These are phyloP conservation scores for Bradypodion pumilum DNA, from an alignment of 2,797 vertebrate genomes.

Conservation along the genomic window DNA sequence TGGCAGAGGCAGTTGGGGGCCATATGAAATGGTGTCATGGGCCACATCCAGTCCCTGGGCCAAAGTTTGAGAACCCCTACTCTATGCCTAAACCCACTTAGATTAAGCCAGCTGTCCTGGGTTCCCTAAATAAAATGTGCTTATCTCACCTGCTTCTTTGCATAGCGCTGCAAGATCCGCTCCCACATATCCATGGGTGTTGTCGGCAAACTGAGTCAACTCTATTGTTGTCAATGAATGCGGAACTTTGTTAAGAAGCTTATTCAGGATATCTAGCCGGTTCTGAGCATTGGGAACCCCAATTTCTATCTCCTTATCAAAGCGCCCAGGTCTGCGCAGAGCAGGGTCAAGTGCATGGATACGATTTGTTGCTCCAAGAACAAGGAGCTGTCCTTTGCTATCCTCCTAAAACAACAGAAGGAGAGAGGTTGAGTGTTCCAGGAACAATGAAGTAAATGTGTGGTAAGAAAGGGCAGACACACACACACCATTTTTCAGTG, in stretches of 20 bases:
- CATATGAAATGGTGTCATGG: no score
- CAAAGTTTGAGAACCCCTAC: no score
- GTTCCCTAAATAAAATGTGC: not conserved
- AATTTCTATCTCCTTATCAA: constrained; percentile 96
- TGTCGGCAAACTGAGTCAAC: constrained; percentile 81
- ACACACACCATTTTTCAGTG: not conserved
- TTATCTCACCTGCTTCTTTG: constrained; percentile 90
- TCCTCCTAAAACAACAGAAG: constrained; percentile 78
- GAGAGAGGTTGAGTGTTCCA: not conserved
- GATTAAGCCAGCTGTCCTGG: not conserved
- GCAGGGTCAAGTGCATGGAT: constrained; percentile 91
- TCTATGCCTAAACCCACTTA: not conserved
- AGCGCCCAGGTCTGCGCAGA: constrained; percentile 90
- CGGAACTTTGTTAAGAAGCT: constrained; percentile 81
- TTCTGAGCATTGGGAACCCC: constrained; percentile 86
- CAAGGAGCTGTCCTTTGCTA: constrained; percentile 88
- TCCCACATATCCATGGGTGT: constrained; percentile 91
- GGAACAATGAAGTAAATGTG: not conserved
- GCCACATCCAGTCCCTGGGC: no score
- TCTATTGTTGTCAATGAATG: constrained; percentile 78
- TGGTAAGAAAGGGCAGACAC: not conserved
- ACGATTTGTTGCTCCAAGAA: constrained; percentile 94
- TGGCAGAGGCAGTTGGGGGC: no score
- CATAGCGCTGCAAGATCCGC: constrained; percentile 92
- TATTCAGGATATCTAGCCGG: constrained; percentile 88